Percentiles rank a stretch among this genome's conserved stretches.
Conservation (phyloP, 2,888 invertebrate species). For the Nephrocerus scutellatus region DNA sequence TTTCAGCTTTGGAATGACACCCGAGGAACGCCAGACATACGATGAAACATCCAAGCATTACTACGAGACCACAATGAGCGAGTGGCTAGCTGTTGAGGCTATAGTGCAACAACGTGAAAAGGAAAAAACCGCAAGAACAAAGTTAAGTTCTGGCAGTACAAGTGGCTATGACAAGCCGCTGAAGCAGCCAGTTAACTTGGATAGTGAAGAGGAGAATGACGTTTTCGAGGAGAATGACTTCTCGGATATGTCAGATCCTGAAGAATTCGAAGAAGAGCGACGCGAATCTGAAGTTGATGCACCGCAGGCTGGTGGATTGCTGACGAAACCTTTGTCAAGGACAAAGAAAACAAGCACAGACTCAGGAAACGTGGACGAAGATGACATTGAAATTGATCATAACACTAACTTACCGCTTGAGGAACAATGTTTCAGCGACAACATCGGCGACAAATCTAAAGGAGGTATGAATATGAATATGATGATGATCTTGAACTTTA, state of each 20-base stretch:
- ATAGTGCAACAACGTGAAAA: slow-evolving; percentile 77
- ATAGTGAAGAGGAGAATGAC: slow-evolving; percentile 54
- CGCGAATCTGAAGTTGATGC: slow-evolving; percentile 9
- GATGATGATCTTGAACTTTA: no score
- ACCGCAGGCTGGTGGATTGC: slow-evolving; percentile 22
- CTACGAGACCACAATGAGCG: slow-evolving; percentile 88
- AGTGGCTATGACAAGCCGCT: slow-evolving; percentile 52
- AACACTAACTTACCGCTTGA: slow-evolving; percentile 20
- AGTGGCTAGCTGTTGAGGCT: slow-evolving; percentile 92
- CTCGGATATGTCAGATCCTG: slow-evolving; percentile 51
- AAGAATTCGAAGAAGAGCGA: slow-evolving; percentile 37
- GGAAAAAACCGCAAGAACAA: slow-evolving; percentile 76
- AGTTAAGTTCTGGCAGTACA: slow-evolving; percentile 70
- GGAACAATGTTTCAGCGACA: slow-evolving; percentile 20
- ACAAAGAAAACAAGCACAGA: slow-evolving; percentile 46
- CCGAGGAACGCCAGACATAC: slow-evolving; percentile 58
- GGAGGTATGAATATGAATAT: no score
- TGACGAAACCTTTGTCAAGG: slow-evolving; percentile 39
- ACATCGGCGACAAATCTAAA: slow-evolving; percentile 6
- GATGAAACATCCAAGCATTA: slow-evolving; percentile 63
- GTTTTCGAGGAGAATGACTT: slow-evolving; percentile 51
- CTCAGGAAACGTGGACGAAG: slow-evolving; percentile 46
- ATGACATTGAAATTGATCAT: slow-evolving; percentile 44
- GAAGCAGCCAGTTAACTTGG: slow-evolving; percentile 45
- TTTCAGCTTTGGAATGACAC: slow-evolving; percentile 59